Conservation (phyloP, 2,888 invertebrate genomes). For the Troides helena region DNA sequence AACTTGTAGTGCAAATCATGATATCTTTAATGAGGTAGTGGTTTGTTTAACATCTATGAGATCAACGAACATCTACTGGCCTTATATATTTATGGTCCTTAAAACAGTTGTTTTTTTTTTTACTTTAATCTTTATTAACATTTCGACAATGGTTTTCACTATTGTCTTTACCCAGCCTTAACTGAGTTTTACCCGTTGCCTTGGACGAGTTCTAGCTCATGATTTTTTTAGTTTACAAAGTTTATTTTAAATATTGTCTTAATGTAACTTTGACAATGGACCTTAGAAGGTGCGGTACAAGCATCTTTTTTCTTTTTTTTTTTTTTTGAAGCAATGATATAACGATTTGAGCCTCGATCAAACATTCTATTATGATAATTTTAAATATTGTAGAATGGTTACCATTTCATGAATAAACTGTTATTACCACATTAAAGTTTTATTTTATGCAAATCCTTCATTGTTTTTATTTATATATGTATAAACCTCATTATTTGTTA, state of each 20-base stretch:
- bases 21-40: no score
- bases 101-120: neutral
- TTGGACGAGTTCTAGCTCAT: no score
- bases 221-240: no score
- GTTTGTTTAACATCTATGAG: no score
- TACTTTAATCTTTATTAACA: neutral
- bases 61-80: no score
- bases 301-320: neutral
- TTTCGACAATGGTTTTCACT: neutral
- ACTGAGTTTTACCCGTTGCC: no score
- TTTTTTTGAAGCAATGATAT: neutral
- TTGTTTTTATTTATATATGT: neutral
- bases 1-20: no score
- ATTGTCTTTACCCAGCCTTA: no score
- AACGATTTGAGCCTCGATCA: neutral
- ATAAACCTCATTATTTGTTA: no score
- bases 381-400: neutral
- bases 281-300: neutral
- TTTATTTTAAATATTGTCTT: no score
- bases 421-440: neutral
- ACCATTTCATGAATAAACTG: neutral
- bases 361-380: neutral
- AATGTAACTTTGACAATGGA: neutral
- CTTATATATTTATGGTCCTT: no score
- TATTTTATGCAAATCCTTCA: neutral